phyloP scores from a whole-genome alignment of 2,888 invertebrate genomes.

The Morpho achilles region DNA sequence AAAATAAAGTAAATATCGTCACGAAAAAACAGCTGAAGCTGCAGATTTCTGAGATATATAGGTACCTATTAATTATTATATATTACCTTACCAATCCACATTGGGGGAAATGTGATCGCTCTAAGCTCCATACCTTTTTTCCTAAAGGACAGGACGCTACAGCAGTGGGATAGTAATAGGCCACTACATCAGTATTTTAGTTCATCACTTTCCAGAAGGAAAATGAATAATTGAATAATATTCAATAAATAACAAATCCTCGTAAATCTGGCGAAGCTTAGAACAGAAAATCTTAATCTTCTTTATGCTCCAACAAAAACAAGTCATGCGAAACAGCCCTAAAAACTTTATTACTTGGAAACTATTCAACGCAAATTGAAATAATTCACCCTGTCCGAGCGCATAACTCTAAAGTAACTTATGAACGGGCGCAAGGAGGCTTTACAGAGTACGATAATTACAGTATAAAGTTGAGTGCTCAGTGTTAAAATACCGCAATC shows the following conservation, averaged over 20 bases:
- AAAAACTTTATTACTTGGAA: constrained; percentile 55
- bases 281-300: constrained; percentile 31
- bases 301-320: constrained; percentile 41
- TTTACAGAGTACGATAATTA: constrained; percentile 40
- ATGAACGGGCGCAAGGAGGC: constrained; percentile 42
- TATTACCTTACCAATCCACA: too few relatives aligned
- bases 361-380: constrained; percentile 65
- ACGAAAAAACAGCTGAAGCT: too few relatives aligned
- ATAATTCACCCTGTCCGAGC: constrained; percentile 55
- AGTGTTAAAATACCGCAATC: constrained; percentile 10
- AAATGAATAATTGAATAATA: too few relatives aligned
- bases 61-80: too few relatives aligned
- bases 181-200: too few relatives aligned
- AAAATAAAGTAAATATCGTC: too few relatives aligned
- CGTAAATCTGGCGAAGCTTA: constrained; percentile 9
- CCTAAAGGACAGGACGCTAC: too few relatives aligned
- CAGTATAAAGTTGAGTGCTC: constrained; percentile 12
- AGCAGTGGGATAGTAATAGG: too few relatives aligned
- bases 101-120: too few relatives aligned
- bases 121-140: too few relatives aligned
- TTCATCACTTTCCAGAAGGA: too few relatives aligned
- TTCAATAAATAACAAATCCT: background rate
- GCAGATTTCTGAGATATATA: too few relatives aligned
- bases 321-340: constrained; percentile 55
- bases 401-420: constrained; percentile 53